These are phyloP conservation scores for Sussaba pulchella DNA, from an alignment of 2,888 invertebrate genomes.

Conservation along the genomic window DNA sequence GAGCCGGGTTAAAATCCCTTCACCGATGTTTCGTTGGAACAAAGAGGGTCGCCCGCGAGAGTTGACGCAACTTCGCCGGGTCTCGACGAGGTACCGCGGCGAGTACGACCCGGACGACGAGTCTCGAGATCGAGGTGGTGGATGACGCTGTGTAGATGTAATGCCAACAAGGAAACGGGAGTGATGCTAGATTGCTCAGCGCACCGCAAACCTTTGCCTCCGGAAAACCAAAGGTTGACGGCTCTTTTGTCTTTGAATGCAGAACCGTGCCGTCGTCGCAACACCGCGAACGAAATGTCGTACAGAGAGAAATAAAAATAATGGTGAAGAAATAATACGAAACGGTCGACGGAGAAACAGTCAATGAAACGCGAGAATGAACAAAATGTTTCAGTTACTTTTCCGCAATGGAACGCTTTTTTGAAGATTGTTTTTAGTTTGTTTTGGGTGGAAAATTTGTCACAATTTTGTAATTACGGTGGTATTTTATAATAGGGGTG, in stretches of 20 bases:
- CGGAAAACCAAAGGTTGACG: constrained; percentile 17
- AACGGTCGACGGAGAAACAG: too few relatives aligned
- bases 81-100: background rate
- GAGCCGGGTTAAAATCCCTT: too few relatives aligned
- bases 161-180: constrained; percentile 2
- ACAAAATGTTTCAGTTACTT: too few relatives aligned
- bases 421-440: too few relatives aligned
- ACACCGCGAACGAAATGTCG: background rate
- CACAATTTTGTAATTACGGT: too few relatives aligned
- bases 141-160: background rate
- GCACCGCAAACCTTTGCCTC: constrained; percentile 3
- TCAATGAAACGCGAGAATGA: too few relatives aligned
- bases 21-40: constrained; percentile 15
- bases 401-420: too few relatives aligned
- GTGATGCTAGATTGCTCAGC: constrained; percentile 7
- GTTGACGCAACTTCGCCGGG: constrained; percentile 19
- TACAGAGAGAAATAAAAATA: background rate
- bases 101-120: background rate
- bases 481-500: too few relatives aligned
- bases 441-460: too few relatives aligned
- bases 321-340: background rate
- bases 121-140: background rate
- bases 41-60: constrained; percentile 15
- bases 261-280: background rate
- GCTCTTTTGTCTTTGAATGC: constrained; percentile 19